These are phyloP conservation scores for Ischnura elegans DNA, from an alignment of 2,888 invertebrate species.

Conservation along the genomic window DNA sequence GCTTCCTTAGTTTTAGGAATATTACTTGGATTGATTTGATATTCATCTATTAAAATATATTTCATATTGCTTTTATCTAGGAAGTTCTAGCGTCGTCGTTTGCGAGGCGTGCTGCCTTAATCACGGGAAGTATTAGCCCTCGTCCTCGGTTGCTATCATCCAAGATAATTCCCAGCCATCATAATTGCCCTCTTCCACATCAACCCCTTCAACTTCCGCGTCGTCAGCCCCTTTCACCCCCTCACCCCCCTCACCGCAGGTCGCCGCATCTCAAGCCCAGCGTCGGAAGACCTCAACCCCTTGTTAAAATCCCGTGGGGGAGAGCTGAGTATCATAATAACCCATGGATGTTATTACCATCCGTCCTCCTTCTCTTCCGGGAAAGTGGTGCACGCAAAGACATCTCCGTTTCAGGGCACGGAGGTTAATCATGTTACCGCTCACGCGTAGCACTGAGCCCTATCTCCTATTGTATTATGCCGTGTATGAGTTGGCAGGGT, in stretches of 20 bases:
- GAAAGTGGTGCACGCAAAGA: not conserved
- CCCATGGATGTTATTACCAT: conserved; percentile 39
- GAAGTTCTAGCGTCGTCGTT: no score
- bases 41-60: no score
- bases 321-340: conserved; percentile 59
- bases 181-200: not conserved
- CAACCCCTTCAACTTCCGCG: not conserved
- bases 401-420: not conserved
- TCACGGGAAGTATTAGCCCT: no score
- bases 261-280: not conserved
- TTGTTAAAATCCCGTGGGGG: not conserved
- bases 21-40: no score
- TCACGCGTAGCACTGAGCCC: no score
- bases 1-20: no score
- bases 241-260: not conserved
- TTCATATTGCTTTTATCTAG: no score
- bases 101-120: no score
- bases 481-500: no score
- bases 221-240: not conserved
- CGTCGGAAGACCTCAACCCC: not conserved
- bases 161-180: not conserved
- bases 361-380: conserved; percentile 30
- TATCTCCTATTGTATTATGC: no score
- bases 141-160: no score
- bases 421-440: not conserved